Evolutionary conservation across 2,888 invertebrate genomes (phyloP).

Genomic region (Autographa gamma): DNA sequence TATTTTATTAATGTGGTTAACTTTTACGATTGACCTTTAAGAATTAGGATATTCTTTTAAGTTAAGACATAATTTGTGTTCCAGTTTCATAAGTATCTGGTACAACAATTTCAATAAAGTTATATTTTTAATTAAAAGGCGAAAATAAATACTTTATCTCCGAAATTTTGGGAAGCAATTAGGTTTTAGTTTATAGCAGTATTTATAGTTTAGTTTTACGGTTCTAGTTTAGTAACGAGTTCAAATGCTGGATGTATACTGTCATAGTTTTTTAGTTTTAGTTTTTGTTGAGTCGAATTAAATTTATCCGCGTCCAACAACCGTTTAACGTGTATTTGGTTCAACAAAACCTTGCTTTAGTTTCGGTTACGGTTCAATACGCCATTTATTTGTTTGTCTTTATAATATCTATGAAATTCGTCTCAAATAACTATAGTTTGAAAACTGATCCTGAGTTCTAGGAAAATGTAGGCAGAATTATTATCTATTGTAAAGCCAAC

Average conservation of each 20-base stretch:
- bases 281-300: background rate
- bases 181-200: too few species aligned
- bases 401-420: constrained; percentile 2
- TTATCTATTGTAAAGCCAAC: background rate
- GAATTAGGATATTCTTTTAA: too few species aligned
- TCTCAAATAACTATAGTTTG: constrained; percentile 4
- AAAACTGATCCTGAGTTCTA: background rate
- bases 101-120: too few species aligned
- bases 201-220: too few species aligned
- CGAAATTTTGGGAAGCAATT: too few species aligned
- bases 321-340: background rate
- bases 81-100: too few species aligned
- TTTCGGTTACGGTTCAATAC: background rate
- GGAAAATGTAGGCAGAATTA: background rate
- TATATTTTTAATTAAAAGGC: too few species aligned
- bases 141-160: too few species aligned
- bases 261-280: background rate
- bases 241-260: background rate
- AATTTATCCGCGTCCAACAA: background rate
- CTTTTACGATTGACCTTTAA: too few species aligned
- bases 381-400: constrained; percentile 1
- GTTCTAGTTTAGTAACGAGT: background rate
- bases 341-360: background rate
- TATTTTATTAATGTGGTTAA: background rate
- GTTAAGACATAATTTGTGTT: too few species aligned